Evolutionary conservation across 2,113 vertebrate species (phyloP), one percentile per base, ranked within the genome.

Genomic region (Hippocampus mohnikei): DNA sequence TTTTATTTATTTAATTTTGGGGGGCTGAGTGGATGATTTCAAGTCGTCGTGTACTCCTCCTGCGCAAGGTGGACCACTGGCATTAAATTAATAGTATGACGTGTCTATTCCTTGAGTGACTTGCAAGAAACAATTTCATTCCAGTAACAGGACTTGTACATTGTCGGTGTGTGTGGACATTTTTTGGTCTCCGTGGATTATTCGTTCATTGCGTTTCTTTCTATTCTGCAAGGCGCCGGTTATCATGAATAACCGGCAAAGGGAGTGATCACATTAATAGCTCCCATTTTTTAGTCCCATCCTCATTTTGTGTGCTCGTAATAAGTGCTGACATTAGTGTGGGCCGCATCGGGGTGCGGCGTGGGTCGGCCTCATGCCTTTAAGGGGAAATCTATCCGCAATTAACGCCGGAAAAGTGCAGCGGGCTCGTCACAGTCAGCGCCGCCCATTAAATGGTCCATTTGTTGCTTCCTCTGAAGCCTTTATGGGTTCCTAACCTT

Each of bases 401-500:
- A 56, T 58, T 74, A 67, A 75, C 66, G 71, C 53, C 63, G 44
- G 59, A 55, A 71, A 74, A 70, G 56, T 62, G 67, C 73, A 68
- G 77, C 70, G 48, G 63, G n/a, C 63, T 6, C 1, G 11, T 66
- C 65, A 77, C 58, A 67, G 18, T 63, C 63, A 25, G 52, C 40
- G 33, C 25, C 16, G 20, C 59, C 55, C 63, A 75, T 83, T 86
- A 71, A 60, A 88, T 83, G 16, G 37, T 74, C 63, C 69, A 50
- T 80, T 71, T 78, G 27, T 78, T 25, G 2, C 21, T 59, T 72
- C 72, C 69, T 72, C 67, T 70, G 48, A 75, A 64, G 73, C 27
- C 13, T 21, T 46, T 53, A 48, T 50, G 52, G 50, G 65, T 67
- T 23, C 27, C 55, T 80, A 59, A 62, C 41, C 69, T 78, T 59